Conservation (phyloP, 2,797 vertebrate genomes). For the Luscinia luscinia region DNA sequence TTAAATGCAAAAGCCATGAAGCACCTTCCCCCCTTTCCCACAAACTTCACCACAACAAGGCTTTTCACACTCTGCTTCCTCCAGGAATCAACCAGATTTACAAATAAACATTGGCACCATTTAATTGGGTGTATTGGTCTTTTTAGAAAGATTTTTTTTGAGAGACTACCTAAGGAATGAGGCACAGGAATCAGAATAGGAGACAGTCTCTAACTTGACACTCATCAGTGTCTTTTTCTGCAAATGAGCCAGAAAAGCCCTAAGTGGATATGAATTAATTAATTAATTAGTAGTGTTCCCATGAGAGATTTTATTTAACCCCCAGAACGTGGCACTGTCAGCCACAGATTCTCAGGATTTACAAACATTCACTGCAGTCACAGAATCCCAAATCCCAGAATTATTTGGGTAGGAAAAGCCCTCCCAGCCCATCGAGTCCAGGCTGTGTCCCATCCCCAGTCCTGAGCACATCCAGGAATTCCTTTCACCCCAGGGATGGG, state of each 20-base stretch:
- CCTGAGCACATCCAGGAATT: neutral
- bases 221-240: neutral
- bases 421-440: accelerated
- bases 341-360: neutral
- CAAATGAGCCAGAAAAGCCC: neutral
- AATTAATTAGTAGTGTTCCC: neutral
- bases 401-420: neutral
- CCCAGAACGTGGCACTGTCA: neutral
- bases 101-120: neutral
- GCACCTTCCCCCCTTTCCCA: neutral
- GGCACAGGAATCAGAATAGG: neutral
- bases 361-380: neutral
- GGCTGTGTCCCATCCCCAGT: no score
- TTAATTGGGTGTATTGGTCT: neutral
- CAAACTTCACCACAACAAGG: neutral
- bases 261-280: neutral
- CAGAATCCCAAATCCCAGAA: neutral
- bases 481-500: neutral
- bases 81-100: neutral
- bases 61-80: neutral
- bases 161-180: neutral
- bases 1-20: neutral
- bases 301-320: neutral
- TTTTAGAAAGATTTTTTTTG: neutral
- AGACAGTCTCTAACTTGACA: neutral